phyloP scores from a whole-genome alignment of 2,797 vertebrate genomes.

The Falco rusticolus region DNA sequence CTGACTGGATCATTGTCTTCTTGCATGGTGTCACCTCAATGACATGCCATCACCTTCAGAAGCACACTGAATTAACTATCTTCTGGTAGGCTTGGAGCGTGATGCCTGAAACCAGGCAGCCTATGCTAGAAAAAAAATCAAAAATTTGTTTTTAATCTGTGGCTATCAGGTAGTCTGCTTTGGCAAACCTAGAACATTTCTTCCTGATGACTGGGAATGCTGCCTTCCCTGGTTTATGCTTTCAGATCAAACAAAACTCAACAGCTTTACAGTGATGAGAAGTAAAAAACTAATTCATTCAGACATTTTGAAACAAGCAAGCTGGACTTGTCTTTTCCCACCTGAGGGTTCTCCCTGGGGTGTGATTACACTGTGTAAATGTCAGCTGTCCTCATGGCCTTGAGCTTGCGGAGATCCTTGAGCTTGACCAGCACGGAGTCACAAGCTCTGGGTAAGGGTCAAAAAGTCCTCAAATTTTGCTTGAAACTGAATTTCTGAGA shows the following conservation, averaged over 20 bases:
- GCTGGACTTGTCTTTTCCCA: not conserved
- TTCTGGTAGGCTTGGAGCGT: not conserved
- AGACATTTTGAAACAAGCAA: not conserved
- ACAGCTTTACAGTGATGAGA: not conserved
- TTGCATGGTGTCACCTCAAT: not conserved
- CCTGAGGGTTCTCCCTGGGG: not conserved
- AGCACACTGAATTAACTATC: too few species aligned
- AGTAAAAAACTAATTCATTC: not conserved
- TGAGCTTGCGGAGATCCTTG: not conserved
- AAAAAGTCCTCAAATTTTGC: not conserved
- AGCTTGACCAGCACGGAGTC: not conserved
- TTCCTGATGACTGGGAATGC: not conserved
- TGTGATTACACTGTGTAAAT: too few species aligned
- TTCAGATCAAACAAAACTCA: not conserved
- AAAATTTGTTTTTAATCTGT: not conserved
- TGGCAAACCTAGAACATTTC: not conserved
- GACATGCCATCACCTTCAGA: not conserved
- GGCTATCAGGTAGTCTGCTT: not conserved
- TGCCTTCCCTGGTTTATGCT: not conserved
- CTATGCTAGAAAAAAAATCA: not conserved
- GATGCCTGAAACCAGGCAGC: not conserved
- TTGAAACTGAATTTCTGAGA: not conserved
- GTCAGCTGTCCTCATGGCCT: not conserved
- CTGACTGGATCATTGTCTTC: accelerated
- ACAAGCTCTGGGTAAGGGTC: not conserved